A percentile compares a stretch with the other conserved stretches of the same genome.
phyloP scores from a whole-genome alignment of 2,888 invertebrate genomes.

The Oithona nana region DNA sequence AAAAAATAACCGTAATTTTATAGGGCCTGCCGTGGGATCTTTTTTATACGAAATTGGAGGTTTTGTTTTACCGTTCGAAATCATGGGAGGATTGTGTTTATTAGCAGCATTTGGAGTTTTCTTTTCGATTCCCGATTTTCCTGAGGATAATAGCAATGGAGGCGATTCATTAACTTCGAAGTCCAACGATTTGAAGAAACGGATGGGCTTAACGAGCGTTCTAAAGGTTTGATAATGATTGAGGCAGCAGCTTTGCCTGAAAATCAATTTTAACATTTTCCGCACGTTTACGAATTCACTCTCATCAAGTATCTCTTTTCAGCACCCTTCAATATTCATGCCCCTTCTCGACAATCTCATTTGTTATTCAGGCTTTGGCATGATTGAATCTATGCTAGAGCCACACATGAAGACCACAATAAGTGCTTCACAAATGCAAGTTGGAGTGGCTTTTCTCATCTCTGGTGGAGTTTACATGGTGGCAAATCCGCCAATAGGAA shows the following conservation, averaged over 20 bases:
- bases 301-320: too few species aligned
- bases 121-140: not conserved
- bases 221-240: too few species aligned
- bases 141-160: too few species aligned
- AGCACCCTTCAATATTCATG: not conserved
- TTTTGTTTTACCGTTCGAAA: not conserved
- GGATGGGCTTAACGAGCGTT: too few species aligned
- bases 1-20: too few species aligned
- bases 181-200: too few species aligned
- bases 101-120: not conserved
- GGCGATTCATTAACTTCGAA: too few species aligned
- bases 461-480: not conserved
- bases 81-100: not conserved
- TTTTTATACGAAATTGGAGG: not conserved
- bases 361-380: not conserved
- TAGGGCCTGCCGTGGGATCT: not conserved
- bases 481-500: not conserved
- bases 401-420: not conserved
- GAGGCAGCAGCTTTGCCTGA: too few species aligned
- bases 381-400: constrained; percentile 1
- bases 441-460: not conserved
- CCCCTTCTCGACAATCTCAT: not conserved
- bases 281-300: too few species aligned
- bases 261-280: too few species aligned
- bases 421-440: not conserved